These are phyloP conservation scores for Apis laboriosa DNA, from an alignment of 1,140 invertebrate species.

Conservation along the genomic window DNA sequence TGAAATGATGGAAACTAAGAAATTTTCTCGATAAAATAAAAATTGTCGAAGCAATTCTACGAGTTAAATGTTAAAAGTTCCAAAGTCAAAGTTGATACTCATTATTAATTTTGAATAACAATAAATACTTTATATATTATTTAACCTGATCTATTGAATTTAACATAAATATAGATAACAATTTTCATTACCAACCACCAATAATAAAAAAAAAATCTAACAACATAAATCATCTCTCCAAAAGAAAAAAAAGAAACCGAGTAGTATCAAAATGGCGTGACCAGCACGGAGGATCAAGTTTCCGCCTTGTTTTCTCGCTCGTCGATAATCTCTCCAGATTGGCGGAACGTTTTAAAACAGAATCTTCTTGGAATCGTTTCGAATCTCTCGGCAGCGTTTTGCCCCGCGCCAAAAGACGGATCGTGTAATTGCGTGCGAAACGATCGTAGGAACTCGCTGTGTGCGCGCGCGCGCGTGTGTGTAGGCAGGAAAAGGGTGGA, in stretches of 20 bases:
- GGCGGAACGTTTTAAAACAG: constrained; percentile 33
- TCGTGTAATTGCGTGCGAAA: constrained; percentile 45
- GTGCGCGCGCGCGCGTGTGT: too few species aligned
- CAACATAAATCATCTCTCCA: too few species aligned
- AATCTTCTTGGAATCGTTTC: not conserved
- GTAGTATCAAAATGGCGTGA: constrained; percentile 14
- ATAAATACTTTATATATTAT: too few species aligned
- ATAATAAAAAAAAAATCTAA: too few species aligned
- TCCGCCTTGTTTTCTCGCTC: constrained; percentile 35
- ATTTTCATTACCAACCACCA: too few species aligned
- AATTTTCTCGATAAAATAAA: too few species aligned
- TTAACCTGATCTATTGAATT: too few species aligned
- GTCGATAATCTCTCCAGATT: constrained; percentile 31
- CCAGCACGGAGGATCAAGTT: constrained; percentile 23
- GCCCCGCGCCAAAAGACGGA: not conserved
- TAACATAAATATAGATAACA: too few species aligned
- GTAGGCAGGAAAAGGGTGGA: constrained; percentile 56
- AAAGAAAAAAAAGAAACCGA: not conserved
- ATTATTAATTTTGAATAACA: too few species aligned
- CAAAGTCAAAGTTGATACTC: not conserved
- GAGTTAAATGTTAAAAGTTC: too few species aligned
- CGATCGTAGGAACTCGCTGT: not conserved
- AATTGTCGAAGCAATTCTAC: too few species aligned
- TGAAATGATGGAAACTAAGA: too few species aligned
- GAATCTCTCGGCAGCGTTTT: not conserved